These are phyloP conservation scores for Heliconius hewitsoni DNA, from an alignment of 1,140 invertebrate genomes.

Conservation along the genomic window DNA sequence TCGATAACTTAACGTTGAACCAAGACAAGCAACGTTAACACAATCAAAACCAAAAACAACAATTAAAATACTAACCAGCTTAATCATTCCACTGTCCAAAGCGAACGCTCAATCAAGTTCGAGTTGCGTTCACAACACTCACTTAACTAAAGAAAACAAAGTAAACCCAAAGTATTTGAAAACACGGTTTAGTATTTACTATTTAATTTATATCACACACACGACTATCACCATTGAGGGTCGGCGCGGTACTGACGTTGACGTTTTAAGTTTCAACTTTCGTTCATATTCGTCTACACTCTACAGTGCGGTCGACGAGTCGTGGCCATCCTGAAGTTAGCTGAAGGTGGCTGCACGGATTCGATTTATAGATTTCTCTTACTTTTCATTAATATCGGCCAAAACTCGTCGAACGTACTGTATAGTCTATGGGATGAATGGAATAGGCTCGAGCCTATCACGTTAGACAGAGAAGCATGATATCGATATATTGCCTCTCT, in stretches of 20 bases:
- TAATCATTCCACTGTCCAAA: constrained; percentile 65
- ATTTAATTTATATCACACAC: neutral
- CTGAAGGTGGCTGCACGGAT: no score
- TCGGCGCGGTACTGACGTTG: constrained; percentile 66
- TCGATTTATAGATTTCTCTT: no score
- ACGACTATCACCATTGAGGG: constrained; percentile 54
- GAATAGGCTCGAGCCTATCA: constrained; percentile 41
- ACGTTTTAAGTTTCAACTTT: constrained; percentile 11
- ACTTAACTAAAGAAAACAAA: constrained; percentile 68
- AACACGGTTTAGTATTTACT: constrained; percentile 8
- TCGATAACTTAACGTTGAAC: constrained; percentile 3
- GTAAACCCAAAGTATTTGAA: constrained; percentile 1
- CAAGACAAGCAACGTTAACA: neutral
- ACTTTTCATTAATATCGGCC: no score
- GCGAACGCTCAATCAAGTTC: constrained; percentile 65
- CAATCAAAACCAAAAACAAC: neutral
- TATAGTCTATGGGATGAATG: constrained; percentile 49
- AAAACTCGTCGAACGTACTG: no score
- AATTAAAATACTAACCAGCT: constrained; percentile 64
- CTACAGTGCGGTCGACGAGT: neutral
- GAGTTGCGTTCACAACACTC: constrained; percentile 75
- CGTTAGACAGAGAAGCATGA: no score
- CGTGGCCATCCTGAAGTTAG: no score
- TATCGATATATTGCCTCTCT: constrained; percentile 53
- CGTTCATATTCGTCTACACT: constrained; percentile 46